Percentiles rank a stretch among this genome's conserved stretches.
Evolutionary conservation across 1,140 invertebrate genomes (phyloP).

Genomic region (Chironomus striatipennis): DNA sequence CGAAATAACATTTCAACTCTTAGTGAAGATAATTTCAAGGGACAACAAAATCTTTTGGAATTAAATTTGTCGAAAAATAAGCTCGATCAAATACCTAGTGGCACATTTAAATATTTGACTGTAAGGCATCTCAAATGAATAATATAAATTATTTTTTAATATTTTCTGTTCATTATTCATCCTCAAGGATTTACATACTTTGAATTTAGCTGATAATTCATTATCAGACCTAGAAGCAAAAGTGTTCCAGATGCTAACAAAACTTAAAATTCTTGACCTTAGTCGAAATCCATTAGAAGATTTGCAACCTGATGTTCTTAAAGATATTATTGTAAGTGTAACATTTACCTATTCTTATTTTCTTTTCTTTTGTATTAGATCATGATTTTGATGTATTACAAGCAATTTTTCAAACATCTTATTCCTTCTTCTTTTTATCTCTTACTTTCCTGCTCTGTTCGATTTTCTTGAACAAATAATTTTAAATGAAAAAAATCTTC

Average conservation of each 20-base stretch:
- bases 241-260: conserved; percentile 54
- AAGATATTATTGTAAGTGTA: conserved; percentile 54
- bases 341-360: no score
- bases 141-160: neutral
- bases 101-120: conserved; percentile 59
- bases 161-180: neutral
- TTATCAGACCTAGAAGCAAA: conserved; percentile 56
- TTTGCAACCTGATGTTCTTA: conserved; percentile 65
- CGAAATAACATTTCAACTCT: conserved; percentile 67
- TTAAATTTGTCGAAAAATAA: conserved; percentile 78
- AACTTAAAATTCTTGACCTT: conserved; percentile 59
- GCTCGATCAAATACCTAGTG: conserved; percentile 60
- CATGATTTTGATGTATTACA: no score
- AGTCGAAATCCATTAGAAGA: conserved; percentile 62
- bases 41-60: conserved; percentile 64
- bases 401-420: no score
- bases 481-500: neutral
- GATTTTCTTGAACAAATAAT: neutral
- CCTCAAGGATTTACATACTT: conserved; percentile 47
- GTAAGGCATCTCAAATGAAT: conserved; percentile 32
- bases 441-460: neutral
- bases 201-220: conserved; percentile 61
- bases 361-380: no score
- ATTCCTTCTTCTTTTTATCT: no score
- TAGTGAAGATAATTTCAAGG: conserved; percentile 71